These are phyloP conservation scores for Leptinotarsa undecemlineata DNA, from an alignment of 1,140 invertebrate genomes.

Conservation along the genomic window DNA sequence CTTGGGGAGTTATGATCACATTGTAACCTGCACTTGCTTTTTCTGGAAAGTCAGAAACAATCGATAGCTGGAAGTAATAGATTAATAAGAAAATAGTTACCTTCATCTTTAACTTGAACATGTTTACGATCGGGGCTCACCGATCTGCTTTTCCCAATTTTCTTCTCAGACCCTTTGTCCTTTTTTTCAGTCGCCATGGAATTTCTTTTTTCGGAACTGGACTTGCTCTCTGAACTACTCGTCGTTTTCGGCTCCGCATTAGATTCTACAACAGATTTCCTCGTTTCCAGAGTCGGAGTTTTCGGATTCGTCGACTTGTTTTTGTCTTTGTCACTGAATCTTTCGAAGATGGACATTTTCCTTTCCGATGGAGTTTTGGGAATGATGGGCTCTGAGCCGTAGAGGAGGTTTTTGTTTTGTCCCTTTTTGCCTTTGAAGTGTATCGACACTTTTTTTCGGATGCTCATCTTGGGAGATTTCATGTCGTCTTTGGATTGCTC, in stretches of 20 bases:
- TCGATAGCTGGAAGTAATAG: too few relatives aligned
- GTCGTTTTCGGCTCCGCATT: slow-evolving; percentile 43
- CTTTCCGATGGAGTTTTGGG: slow-evolving; percentile 32
- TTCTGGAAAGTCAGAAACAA: too few relatives aligned
- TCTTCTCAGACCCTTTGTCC: slow-evolving; percentile 31
- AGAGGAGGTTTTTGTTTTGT: slow-evolving; percentile 37
- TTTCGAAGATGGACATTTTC: slow-evolving; percentile 39
- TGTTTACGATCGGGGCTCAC: slow-evolving; percentile 49
- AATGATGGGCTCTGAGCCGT: slow-evolving; percentile 21
- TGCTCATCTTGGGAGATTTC: slow-evolving; percentile 46
- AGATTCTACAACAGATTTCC: slow-evolving; percentile 41
- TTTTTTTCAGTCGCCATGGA: slow-evolving; percentile 28
- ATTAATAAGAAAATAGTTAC: slow-evolving; percentile 13
- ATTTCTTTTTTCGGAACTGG: slow-evolving; percentile 36
- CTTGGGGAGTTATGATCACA: too few relatives aligned
- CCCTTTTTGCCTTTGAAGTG: slow-evolving; percentile 54
- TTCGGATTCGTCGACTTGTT: slow-evolving; percentile 39
- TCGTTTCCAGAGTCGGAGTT: slow-evolving; percentile 48
- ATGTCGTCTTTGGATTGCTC: slow-evolving; percentile 29
- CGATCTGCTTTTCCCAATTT: slow-evolving; percentile 45
- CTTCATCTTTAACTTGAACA: slow-evolving; percentile 44
- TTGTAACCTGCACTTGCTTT: too few relatives aligned
- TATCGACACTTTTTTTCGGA: slow-evolving; percentile 51
- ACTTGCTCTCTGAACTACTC: slow-evolving; percentile 42
- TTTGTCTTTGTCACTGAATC: slow-evolving; percentile 20